Evolutionary conservation across 2,888 invertebrate species (phyloP).

Genomic region (Pristionchus japonicus): DNA sequence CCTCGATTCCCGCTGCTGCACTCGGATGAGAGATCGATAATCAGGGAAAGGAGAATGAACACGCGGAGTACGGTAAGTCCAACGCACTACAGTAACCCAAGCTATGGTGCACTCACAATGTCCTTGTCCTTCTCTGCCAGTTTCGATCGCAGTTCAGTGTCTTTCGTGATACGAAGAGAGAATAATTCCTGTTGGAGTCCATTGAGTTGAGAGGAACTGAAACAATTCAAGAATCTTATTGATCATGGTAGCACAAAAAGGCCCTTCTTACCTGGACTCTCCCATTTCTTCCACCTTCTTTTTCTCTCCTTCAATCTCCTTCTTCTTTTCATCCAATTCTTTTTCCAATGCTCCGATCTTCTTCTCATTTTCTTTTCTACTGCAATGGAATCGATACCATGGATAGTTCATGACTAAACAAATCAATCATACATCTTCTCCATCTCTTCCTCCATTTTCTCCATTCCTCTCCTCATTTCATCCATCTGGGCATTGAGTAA

Average conservation of each 20-base stretch:
- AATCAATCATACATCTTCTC: neutral
- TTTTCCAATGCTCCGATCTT: neutral
- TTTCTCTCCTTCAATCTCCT: neutral
- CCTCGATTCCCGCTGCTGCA: neutral
- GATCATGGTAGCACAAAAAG: neutral
- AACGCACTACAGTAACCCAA: neutral
- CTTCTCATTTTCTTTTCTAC: too few species aligned
- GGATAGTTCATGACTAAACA: neutral
- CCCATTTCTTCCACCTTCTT: too few species aligned
- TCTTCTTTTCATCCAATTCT: neutral
- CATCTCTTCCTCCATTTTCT: neutral
- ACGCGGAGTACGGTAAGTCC: too few species aligned
- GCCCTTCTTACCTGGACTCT: neutral
- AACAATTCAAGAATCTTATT: too few species aligned
- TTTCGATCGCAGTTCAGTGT: too few species aligned
- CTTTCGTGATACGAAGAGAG: too few species aligned
- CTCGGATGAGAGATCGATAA: neutral
- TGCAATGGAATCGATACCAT: too few species aligned
- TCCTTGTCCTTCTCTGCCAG: neutral
- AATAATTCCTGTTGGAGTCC: neutral
- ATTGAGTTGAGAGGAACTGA: too few species aligned
- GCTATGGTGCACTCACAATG: neutral
- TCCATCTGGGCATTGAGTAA: neutral
- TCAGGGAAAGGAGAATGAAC: too few species aligned
- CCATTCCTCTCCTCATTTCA: neutral